Evolutionary conservation across 2,113 vertebrate genomes (phyloP), one percentile per base, ranked within the genome.

Genomic region (Tricholaema leucomelas): DNA sequence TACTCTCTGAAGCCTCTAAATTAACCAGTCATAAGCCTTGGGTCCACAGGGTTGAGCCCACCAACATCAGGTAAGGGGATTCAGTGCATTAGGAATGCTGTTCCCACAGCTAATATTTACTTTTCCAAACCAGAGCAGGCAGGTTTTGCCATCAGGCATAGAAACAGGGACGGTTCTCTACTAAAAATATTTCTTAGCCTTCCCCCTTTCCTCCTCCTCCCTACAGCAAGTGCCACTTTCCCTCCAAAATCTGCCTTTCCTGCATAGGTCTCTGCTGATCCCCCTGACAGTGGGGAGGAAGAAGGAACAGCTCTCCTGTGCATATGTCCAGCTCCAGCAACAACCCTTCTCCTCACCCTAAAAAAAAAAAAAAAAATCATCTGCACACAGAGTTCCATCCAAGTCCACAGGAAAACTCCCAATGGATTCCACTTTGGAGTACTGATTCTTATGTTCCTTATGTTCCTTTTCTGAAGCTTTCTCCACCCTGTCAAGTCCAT

Each of bases 131-230:
- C 35, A 66, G 35, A 92, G 28, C 17, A 54, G 38, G 40, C 52
- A 89, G 36, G 63, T 27, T 86, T 72, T 83, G 73, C 73, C 90
- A 88, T 90, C 83, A 16, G 36, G 33, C 66, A 42, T 46, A 33
- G 66, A 95, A 92, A 90, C 13, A 83, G 8, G 38, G 56, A 35
- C 55, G 74, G 70, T 78, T 91, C 54, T 86, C 55, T 69, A 58
- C 77, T 91, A 86, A 95, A 94, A 88, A 90, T 79, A 81, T 23
- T 72, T 84, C 73, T 76, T 81, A 75, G 18, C 73, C 38, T 87
- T 80, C 38, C 33, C 79, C 24, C 48, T 71, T 90, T 84, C n/a
- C n/a, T n/a, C 35, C 54, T 79, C 65, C 77, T 81, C 74, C 48
- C 42, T 83, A 16, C 44, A 81, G 44, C n/a, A 80, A 8, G 16